Conservation (phyloP, 2,113 vertebrate species). For the Apteryx owenii region DNA sequence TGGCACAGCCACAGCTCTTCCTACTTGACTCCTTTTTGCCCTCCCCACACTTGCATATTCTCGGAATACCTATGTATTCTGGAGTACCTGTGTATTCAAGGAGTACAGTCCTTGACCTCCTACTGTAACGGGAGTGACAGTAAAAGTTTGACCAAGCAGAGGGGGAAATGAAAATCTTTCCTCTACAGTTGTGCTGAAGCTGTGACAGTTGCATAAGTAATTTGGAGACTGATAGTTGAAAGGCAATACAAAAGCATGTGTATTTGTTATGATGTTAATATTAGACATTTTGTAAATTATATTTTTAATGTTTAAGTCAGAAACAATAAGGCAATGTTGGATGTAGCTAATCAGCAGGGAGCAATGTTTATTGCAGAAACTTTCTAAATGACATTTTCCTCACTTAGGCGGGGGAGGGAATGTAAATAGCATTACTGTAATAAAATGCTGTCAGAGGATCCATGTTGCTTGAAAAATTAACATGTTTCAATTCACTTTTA, state of each 20-base stretch:
- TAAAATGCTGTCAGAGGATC: conserved; percentile 13
- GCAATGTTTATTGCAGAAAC: not conserved
- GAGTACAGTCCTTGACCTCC: not conserved
- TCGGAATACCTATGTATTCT: not conserved
- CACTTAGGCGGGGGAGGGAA: not conserved
- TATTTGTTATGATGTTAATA: not conserved
- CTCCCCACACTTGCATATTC: not conserved
- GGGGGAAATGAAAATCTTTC: not conserved
- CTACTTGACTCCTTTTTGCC: not conserved
- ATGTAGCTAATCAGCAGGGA: not conserved
- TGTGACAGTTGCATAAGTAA: not conserved
- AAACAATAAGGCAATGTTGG: not conserved
- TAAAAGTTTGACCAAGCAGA: not conserved
- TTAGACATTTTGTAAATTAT: not conserved
- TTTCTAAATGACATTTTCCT: not conserved
- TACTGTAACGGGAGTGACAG: not conserved
- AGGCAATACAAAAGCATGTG: not conserved
- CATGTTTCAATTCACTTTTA: conserved; percentile 33
- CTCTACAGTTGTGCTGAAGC: not conserved
- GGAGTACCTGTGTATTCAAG: not conserved
- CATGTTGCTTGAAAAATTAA: conserved; percentile 52
- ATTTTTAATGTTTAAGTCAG: not conserved
- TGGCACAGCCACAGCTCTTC: not conserved
- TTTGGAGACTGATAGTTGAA: not conserved
- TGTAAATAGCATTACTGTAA: conserved; percentile 19